phyloP scores from a whole-genome alignment of 1,140 invertebrate genomes.

The Wasmannia auropunctata region DNA sequence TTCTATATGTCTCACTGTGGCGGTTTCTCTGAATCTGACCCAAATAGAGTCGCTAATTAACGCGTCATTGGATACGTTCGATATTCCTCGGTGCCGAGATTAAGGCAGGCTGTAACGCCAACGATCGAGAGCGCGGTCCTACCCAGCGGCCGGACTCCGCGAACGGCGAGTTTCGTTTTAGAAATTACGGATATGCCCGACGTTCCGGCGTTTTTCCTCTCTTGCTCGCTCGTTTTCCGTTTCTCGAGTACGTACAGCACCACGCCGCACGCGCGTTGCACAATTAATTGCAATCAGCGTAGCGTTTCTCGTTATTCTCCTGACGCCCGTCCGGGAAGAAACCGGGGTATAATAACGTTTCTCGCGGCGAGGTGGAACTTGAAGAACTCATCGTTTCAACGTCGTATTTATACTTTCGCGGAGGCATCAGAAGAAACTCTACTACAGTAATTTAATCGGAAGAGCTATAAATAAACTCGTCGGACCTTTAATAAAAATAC shows the following conservation, averaged over 20 bases:
- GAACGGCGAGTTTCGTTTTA: slow-evolving; percentile 20
- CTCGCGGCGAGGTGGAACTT: slow-evolving; percentile 9
- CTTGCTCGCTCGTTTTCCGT: slow-evolving; percentile 37
- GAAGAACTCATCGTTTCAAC: slow-evolving; percentile 5
- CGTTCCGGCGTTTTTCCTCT: slow-evolving; percentile 43
- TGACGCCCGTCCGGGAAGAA: slow-evolving; percentile 1
- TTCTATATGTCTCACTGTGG: not conserved
- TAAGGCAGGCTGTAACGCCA: not conserved
- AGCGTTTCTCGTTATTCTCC: slow-evolving; percentile 63
- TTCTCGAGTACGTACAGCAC: not conserved
- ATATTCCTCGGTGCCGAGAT: not conserved
- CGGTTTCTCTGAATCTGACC: not conserved
- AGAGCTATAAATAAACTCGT: not conserved
- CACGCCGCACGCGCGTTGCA: slow-evolving; percentile 6
- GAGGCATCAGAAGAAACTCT: not conserved
- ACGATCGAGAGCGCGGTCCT: not conserved
- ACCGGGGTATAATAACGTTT: slow-evolving; percentile 15
- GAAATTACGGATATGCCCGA: slow-evolving; percentile 7
- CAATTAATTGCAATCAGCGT: slow-evolving; percentile 67
- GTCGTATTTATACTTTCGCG: not conserved
- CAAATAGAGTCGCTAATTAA: slow-evolving; percentile 27
- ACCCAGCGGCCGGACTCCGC: not conserved
- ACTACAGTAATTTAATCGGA: not conserved
- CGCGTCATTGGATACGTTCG: not conserved
- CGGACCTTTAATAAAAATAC: not conserved